A percentile compares a stretch with the other conserved stretches of the same genome.
Evolutionary conservation across 2,797 vertebrate species (phyloP).

Genomic region (Luscinia megarhynchos): DNA sequence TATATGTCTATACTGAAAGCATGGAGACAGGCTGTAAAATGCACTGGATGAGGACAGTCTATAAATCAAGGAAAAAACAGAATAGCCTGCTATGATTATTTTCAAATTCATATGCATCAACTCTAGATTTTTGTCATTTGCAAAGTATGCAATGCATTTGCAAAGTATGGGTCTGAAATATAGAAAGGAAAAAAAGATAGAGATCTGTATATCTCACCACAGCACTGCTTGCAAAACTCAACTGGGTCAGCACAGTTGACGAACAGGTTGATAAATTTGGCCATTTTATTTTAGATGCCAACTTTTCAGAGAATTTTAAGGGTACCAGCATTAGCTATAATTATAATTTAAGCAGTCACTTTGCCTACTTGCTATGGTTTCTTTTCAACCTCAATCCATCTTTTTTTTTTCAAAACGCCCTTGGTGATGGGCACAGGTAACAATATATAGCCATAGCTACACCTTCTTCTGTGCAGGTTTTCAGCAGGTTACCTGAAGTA

Average conservation of each 20-base stretch:
- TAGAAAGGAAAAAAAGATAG: neutral
- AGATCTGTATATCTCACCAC: neutral
- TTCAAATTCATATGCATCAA: neutral
- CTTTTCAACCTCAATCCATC: neutral
- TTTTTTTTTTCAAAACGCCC: neutral
- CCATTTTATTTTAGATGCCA: neutral
- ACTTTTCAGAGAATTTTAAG: neutral
- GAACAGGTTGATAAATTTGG: neutral
- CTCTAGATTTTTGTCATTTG: neutral
- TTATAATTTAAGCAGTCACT: neutral
- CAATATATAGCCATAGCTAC: neutral
- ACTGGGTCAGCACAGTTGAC: neutral
- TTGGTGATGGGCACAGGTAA: neutral
- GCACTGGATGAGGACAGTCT: neutral
- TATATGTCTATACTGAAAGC: neutral
- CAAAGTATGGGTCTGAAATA: neutral
- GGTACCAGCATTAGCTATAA: neutral
- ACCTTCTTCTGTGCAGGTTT: neutral
- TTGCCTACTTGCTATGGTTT: neutral
- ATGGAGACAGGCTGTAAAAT: neutral
- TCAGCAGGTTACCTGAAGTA: neutral
- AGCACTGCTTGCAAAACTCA: neutral
- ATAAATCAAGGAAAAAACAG: neutral
- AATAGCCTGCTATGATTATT: neutral
- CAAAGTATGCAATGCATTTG: neutral